Conservation (phyloP, 2,888 invertebrate genomes). For the Idaea aversata region DNA sequence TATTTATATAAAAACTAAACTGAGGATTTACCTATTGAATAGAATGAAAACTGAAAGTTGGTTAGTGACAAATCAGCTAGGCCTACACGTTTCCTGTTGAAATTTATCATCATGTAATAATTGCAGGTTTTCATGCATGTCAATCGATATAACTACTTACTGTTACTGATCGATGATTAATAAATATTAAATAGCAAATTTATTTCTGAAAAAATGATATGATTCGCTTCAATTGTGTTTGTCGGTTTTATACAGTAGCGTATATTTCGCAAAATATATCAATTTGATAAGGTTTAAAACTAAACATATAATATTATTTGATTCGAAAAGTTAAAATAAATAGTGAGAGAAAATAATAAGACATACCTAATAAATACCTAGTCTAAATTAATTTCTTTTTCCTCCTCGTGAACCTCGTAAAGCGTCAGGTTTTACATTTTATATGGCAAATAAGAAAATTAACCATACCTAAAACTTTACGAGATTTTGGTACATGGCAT, state of each 20-base stretch:
- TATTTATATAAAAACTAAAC: background rate
- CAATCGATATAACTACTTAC: slow-evolving; percentile 26
- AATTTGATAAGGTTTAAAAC: too few relatives aligned
- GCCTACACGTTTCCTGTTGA: slow-evolving; percentile 42
- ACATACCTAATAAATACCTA: too few relatives aligned
- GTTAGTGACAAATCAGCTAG: slow-evolving; percentile 13
- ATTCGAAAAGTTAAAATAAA: too few relatives aligned
- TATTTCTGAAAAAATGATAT: slow-evolving; percentile 10
- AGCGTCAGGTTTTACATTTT: too few relatives aligned
- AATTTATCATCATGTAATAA: slow-evolving; percentile 58
- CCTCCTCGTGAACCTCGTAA: too few relatives aligned
- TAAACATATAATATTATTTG: too few relatives aligned
- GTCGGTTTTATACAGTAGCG: background rate
- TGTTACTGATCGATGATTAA: slow-evolving; percentile 35
- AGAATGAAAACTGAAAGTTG: slow-evolving; percentile 24
- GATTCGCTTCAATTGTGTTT: slow-evolving; percentile 7
- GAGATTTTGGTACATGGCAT: too few relatives aligned
- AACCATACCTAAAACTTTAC: too few relatives aligned
- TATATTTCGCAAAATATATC: too few relatives aligned
- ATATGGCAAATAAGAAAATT: too few relatives aligned
- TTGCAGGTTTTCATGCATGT: slow-evolving; percentile 50
- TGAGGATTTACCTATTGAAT: slow-evolving; percentile 28
- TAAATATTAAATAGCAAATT: slow-evolving; percentile 31
- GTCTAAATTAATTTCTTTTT: too few relatives aligned
- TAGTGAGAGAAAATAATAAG: too few relatives aligned